Base-by-base conservation (phyloP, 2,113 vertebrate genomes). In the Psittacara wagleri region DNA sequence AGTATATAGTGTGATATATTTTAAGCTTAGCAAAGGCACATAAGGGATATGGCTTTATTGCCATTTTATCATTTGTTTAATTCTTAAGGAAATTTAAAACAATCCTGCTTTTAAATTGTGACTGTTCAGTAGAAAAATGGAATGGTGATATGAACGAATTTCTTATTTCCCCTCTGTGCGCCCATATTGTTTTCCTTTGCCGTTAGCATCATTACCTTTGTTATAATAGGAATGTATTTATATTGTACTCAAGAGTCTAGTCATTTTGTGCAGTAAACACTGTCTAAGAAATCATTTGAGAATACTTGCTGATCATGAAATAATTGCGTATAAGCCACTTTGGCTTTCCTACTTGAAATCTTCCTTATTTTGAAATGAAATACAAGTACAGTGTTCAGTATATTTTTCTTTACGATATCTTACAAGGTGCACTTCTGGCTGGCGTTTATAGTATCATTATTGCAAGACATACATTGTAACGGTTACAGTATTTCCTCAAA, bases 291-390 rank as follows among this genome's bases (percentile, higher is more conserved):
- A 77, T n/a, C 49, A 77, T 54, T 17, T 33, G 88, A 90, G 41
- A 33, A 87, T 90, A 49, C 88, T 85, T 93, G 33, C 78, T 84
- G 86, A 63, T 87, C 86, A 20, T 74, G 52, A 54, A 95, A 89
- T 94, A 94, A 95, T 86, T 35, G 66, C 74, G 29, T 54, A 41
- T 77, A 29, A 84, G 44, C 29, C 41, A 31, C 70, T 73, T 67
- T 2, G 20, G 15, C 55, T 92, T 88, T 96, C 57, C 41, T 90
- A 9, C 69, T 48, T 86, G 93, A 88, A 95, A 88, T 62, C 67
- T 17, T 52, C 79, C 93, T 92, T 19, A 35, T 43, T 88, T 54
- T 84, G 28, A 88, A 73, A 35, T 67, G 25, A 61, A 82, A 79
- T 54, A 61, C n/a, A 85, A 74, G n/a, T 52, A 48, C 59, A 19